Evolutionary conservation across 2,113 vertebrate genomes (phyloP).

Genomic region (Jacana jacana): DNA sequence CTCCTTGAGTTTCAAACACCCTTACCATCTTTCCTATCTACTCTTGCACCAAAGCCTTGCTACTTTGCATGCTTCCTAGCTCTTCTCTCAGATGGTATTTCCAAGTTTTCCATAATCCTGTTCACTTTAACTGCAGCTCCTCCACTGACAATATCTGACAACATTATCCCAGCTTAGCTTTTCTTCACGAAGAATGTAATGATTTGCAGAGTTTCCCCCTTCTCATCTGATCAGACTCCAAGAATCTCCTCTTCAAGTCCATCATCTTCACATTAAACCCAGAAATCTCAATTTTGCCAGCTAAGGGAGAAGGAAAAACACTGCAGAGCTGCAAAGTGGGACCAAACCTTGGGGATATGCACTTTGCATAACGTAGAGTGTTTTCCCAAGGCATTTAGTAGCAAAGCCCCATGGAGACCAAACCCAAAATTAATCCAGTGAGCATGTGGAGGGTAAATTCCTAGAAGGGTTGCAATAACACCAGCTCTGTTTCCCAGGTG

Average conservation of each 20-base stretch:
- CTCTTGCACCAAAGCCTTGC: not conserved
- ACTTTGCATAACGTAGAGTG: not conserved
- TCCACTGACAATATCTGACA: not conserved
- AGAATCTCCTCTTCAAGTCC: not conserved
- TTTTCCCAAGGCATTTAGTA: not conserved
- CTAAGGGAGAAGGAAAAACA: not conserved
- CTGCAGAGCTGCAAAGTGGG: not conserved
- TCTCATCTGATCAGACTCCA: not conserved
- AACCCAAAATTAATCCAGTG: not conserved
- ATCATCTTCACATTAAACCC: not conserved
- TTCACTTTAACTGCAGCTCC: not conserved
- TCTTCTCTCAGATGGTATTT: not conserved
- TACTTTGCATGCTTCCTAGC: not conserved
- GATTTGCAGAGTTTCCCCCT: not conserved
- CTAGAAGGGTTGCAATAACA: not conserved
- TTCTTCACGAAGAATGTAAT: not conserved
- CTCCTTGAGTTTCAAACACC: slow-evolving; percentile 12
- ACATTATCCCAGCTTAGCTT: not conserved
- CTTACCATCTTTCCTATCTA: not conserved
- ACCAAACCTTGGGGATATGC: not conserved
- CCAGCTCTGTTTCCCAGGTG: not conserved
- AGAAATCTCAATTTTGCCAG: not conserved
- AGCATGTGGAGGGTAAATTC: not conserved
- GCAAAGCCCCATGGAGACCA: not conserved
- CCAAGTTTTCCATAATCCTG: not conserved